A percentile compares a stretch with the other conserved stretches of the same genome.
phyloP scores from a whole-genome alignment of 1,140 invertebrate species.

The Charaxes varanes region DNA sequence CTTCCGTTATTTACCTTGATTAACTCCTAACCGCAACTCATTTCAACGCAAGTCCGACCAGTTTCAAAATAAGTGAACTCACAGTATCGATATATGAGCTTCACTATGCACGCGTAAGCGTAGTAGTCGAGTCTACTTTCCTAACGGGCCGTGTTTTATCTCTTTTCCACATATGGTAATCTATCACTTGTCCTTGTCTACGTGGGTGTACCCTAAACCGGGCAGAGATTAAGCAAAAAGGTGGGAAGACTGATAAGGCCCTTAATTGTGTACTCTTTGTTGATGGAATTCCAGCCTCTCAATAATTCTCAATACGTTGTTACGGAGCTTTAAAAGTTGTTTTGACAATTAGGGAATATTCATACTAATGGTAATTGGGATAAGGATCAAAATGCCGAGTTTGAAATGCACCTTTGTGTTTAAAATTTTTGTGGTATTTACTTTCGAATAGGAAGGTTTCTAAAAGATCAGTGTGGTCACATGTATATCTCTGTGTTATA shows the following conservation, averaged over 20 bases:
- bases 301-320: constrained; percentile 6
- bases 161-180: constrained; percentile 19
- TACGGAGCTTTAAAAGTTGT: neutral
- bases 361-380: neutral
- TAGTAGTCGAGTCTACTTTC: constrained; percentile 51
- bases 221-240: constrained; percentile 34
- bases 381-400: neutral
- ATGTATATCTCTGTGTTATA: too few relatives aligned
- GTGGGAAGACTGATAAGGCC: constrained; percentile 32
- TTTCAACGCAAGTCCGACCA: neutral
- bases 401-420: neutral
- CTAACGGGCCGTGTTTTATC: constrained; percentile 40
- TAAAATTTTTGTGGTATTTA: too few relatives aligned
- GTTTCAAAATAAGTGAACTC: neutral
- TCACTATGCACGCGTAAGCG: constrained; percentile 46
- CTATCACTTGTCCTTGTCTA: constrained; percentile 23
- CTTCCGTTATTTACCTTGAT: too few relatives aligned
- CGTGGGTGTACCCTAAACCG: constrained; percentile 44
- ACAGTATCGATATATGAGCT: constrained; percentile 12
- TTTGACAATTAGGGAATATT: constrained; percentile 1
- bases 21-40: neutral
- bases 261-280: constrained; percentile 37
- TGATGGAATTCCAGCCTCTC: constrained; percentile 19
- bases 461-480: too few relatives aligned
- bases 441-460: too few relatives aligned